Conservation (phyloP, 2,797 vertebrate species). For the Mus caroli region DNA sequence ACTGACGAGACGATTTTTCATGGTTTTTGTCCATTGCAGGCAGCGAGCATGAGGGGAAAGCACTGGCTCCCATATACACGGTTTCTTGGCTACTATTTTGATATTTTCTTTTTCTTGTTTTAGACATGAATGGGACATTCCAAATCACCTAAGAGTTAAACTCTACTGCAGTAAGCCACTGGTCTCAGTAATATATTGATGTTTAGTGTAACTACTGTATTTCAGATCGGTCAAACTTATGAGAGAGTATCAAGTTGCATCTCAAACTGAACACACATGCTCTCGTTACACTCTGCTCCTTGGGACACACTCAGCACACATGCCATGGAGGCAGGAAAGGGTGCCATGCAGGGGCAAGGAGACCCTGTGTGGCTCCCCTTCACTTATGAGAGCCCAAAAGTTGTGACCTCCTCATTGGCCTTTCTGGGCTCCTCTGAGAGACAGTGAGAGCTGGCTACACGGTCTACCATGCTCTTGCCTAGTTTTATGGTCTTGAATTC, state of each 20-base stretch:
- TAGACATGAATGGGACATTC: neutral
- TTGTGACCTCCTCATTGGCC: neutral
- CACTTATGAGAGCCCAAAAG: neutral
- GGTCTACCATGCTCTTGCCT: neutral
- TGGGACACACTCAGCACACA: neutral
- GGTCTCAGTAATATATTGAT: neutral
- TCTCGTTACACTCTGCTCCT: neutral
- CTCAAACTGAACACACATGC: neutral
- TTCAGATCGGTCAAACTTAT: slow-evolving; percentile 30
- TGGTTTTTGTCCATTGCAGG: neutral
- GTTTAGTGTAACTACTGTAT: neutral
- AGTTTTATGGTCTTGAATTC: neutral
- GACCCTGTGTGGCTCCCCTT: neutral
- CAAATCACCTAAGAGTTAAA: slow-evolving; percentile 26
- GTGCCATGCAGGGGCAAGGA: neutral
- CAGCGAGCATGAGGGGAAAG: neutral
- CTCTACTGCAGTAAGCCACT: neutral
- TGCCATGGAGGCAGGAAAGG: neutral
- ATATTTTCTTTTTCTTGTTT: neutral
- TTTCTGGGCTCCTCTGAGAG: neutral
- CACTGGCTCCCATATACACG: neutral
- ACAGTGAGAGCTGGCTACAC: neutral
- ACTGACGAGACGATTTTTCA: neutral
- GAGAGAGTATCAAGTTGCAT: neutral
- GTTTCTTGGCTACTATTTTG: neutral